Evolutionary conservation across 2,113 vertebrate species (phyloP).

Genomic region (Peucedramus taeniatus): DNA sequence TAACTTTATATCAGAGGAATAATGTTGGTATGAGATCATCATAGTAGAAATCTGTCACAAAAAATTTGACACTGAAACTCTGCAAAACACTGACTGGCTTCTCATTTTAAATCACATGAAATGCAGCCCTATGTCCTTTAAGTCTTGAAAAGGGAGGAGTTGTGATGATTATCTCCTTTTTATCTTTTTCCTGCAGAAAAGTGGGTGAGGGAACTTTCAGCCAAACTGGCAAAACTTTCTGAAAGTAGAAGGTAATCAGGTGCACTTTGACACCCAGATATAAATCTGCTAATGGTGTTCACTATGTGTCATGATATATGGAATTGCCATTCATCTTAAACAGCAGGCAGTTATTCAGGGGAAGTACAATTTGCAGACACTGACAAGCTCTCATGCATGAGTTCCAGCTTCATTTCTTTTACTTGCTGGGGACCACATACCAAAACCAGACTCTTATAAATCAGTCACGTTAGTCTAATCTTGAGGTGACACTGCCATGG

Average conservation of each 20-base stretch:
- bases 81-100: not conserved
- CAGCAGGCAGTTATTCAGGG: constrained; percentile 52
- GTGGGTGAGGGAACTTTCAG: constrained; percentile 1
- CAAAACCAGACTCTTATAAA: constrained; percentile 14
- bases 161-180: not conserved
- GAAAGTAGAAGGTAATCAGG: constrained; percentile 17
- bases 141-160: not conserved
- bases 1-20: not conserved
- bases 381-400: constrained; percentile 50
- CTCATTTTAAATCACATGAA: not conserved
- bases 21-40: not conserved
- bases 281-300: constrained; percentile 46
- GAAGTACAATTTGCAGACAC: constrained; percentile 48
- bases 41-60: not conserved
- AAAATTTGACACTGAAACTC: not conserved
- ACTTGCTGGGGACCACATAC: constrained; percentile 19
- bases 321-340: constrained; percentile 59
- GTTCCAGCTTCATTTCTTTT: constrained; percentile 50
- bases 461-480: constrained; percentile 6
- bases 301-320: constrained; percentile 49
- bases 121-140: not conserved
- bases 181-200: not conserved
- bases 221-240: constrained; percentile 6
- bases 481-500: not conserved
- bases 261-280: constrained; percentile 21